Evolutionary conservation across 2,888 invertebrate genomes (phyloP).

Genomic region (Drosophila peninsularis): DNA sequence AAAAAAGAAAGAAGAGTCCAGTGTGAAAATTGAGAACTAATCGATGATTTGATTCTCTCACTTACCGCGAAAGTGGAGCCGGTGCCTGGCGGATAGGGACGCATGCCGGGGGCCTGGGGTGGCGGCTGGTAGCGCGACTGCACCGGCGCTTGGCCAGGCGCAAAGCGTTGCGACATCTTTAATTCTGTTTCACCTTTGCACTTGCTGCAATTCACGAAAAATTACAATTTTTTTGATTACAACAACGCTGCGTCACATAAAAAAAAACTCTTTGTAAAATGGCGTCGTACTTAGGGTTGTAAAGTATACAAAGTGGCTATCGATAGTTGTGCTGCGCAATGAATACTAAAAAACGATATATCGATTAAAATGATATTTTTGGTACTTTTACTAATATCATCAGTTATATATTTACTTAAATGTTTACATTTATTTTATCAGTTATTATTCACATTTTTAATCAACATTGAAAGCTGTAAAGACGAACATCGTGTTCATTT

Average conservation of each 20-base stretch:
- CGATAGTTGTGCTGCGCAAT: conserved; percentile 6
- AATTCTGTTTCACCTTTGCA: conserved; percentile 19
- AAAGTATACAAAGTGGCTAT: conserved; percentile 9
- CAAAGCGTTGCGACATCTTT: conserved; percentile 82
- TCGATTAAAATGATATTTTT: background rate
- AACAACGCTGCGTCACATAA: conserved; percentile 71
- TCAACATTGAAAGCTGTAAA: no score
- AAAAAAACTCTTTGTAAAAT: conserved; percentile 63
- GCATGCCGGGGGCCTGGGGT: conserved; percentile 82
- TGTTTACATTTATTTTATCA: no score
- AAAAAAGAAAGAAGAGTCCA: conserved; percentile 48
- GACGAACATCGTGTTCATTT: no score
- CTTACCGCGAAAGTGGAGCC: conserved; percentile 90
- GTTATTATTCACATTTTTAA: no score
- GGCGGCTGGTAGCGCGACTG: conserved; percentile 84
- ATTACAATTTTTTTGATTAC: conserved; percentile 46
- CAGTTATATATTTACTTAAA: no score
- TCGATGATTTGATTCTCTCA: conserved; percentile 29
- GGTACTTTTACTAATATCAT: background rate
- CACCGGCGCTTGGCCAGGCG: conserved; percentile 82
- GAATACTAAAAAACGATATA: background rate
- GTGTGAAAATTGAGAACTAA: conserved; percentile 10
- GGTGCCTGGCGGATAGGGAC: conserved; percentile 85
- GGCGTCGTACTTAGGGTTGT: conserved; percentile 61
- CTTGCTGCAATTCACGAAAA: conserved; percentile 24